phyloP scores from a whole-genome alignment of 2,888 invertebrate genomes.

The Lucinisca nassula region DNA sequence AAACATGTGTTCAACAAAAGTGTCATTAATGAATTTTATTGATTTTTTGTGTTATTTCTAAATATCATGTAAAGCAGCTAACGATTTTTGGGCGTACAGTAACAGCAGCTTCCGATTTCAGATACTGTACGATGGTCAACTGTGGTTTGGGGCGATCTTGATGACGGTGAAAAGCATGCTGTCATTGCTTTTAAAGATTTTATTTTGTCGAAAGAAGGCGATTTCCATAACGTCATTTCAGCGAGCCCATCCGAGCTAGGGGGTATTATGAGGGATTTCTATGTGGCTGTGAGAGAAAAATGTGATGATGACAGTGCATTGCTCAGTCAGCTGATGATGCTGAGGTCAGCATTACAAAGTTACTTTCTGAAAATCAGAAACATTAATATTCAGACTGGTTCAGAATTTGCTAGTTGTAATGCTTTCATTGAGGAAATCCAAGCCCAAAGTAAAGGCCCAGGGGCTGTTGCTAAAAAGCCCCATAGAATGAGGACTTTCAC shows the following conservation, averaged over 20 bases:
- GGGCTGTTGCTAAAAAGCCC: conserved; percentile 74
- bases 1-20: no score
- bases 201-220: conserved; percentile 76
- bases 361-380: conserved; percentile 78
- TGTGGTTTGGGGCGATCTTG: conserved; percentile 59
- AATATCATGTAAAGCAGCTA: no score
- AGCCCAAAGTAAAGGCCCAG: background rate
- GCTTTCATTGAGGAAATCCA: conserved; percentile 72
- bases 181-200: conserved; percentile 76
- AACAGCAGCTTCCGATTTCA: no score
- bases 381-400: conserved; percentile 78
- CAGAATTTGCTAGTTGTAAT: conserved; percentile 77
- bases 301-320: conserved; percentile 55
- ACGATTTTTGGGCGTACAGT: no score
- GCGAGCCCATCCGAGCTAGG: conserved; percentile 77
- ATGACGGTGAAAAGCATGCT: conserved; percentile 50
- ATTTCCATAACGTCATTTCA: conserved; percentile 75
- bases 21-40: no score
- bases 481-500: conserved; percentile 77
- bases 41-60: no score
- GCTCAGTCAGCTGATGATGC: conserved; percentile 69
- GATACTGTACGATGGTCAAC: no score
- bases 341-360: conserved; percentile 77
- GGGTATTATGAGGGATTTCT: conserved; percentile 81
- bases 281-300: conserved; percentile 75